phyloP scores from a whole-genome alignment of 2,888 invertebrate genomes.

The Sialis fuliginosa region DNA sequence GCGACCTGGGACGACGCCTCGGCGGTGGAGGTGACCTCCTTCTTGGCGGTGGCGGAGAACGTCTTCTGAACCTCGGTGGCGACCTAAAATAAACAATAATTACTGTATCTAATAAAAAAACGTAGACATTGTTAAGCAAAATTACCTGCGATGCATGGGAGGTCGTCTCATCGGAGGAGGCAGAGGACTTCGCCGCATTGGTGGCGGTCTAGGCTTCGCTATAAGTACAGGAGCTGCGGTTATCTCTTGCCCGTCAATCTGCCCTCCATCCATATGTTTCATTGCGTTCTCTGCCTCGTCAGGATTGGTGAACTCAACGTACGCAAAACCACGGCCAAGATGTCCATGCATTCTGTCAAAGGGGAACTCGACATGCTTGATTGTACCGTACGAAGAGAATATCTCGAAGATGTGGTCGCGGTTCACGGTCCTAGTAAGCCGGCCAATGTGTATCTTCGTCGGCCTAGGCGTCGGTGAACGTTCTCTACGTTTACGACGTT shows the following conservation, averaged over 20 bases:
- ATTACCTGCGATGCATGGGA: constrained; percentile 24
- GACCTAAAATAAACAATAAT: constrained; percentile 16
- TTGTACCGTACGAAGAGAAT: constrained; percentile 71
- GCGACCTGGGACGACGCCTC: constrained; percentile 36
- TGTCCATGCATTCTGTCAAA: constrained; percentile 75
- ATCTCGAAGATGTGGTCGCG: constrained; percentile 83
- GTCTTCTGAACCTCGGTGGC: constrained; percentile 23
- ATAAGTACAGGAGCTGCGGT: constrained; percentile 86
- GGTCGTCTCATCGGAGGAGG: constrained; percentile 37
- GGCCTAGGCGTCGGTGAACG: constrained; percentile 82
- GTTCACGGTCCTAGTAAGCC: constrained; percentile 80
- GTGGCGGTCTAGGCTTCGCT: constrained; percentile 44
- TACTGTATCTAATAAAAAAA: constrained; percentile 15
- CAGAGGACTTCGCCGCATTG: constrained; percentile 33
- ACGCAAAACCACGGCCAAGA: constrained; percentile 83
- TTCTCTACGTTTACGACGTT: constrained; percentile 52
- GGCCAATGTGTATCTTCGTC: constrained; percentile 85
- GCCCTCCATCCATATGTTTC: constrained; percentile 98
- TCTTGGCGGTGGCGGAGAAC: constrained; percentile 21
- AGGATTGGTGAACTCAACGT: constrained; percentile 82
- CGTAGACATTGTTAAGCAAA: no score
- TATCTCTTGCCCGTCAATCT: constrained; percentile 55
- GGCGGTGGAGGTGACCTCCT: constrained; percentile 33
- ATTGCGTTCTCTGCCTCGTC: constrained; percentile 97
- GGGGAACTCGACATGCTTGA: constrained; percentile 81